A percentile compares a stretch with the other conserved stretches of the same genome.
These are phyloP conservation scores for Trichonephila inaurata DNA, from an alignment of 1,140 invertebrate genomes.

Conservation along the genomic window DNA sequence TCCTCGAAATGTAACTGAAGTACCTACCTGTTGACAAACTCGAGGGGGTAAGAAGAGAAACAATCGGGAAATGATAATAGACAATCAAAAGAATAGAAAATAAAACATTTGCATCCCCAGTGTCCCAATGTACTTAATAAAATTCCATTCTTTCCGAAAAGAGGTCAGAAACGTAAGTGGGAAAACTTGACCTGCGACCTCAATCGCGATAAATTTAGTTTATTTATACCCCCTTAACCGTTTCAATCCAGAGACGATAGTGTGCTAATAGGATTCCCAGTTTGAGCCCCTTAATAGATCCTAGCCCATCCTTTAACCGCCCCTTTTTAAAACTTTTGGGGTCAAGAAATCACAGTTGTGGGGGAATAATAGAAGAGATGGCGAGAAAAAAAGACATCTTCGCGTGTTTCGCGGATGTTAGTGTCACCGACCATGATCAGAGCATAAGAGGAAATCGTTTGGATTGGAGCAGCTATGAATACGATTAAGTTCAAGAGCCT, in stretches of 20 bases:
- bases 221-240: conserved; percentile 53
- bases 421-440: conserved; percentile 7
- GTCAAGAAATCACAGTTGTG: background rate
- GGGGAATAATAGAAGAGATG: background rate
- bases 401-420: background rate
- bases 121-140: background rate
- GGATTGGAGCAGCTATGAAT: background rate
- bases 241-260: conserved; percentile 1
- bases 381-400: background rate
- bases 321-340: conserved; percentile 42
- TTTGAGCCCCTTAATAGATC: conserved; percentile 12
- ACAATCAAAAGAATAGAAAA: background rate
- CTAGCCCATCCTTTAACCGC: background rate
- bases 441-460: conserved; percentile 24
- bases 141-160: background rate
- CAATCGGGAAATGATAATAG: background rate
- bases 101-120: background rate
- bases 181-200: conserved; percentile 39
- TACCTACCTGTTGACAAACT: too few relatives aligned
- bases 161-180: background rate
- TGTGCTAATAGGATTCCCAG: conserved; percentile 46
- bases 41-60: too few relatives aligned
- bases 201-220: conserved; percentile 46
- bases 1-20: too few relatives aligned
- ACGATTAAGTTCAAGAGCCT: conserved; percentile 11